A percentile compares a stretch with the other conserved stretches of the same genome.
phyloP scores from a whole-genome alignment of 2,113 vertebrate species.

The Anoplopoma fimbria region DNA sequence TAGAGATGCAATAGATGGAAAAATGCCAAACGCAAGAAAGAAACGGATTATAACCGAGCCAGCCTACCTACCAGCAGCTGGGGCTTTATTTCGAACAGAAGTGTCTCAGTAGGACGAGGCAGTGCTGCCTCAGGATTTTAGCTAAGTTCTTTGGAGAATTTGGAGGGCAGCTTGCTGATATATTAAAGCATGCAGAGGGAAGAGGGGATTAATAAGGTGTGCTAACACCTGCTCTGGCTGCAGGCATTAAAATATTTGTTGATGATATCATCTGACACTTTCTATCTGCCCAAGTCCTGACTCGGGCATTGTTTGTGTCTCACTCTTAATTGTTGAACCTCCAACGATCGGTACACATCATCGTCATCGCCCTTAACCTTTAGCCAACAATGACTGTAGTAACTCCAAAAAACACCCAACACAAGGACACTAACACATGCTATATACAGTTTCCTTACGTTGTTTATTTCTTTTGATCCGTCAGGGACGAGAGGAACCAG shows the following conservation, averaged over 20 bases:
- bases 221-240: conserved; percentile 16
- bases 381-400: not conserved
- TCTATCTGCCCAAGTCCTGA: not conserved
- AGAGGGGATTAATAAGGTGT: not conserved
- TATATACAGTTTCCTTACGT: too few species aligned
- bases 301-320: conserved; percentile 8
- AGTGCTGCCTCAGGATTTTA: not conserved
- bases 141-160: not conserved
- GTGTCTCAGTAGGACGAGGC: not conserved
- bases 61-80: not conserved
- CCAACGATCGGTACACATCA: not conserved
- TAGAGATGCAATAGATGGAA: not conserved
- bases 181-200: not conserved
- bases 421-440: not conserved
- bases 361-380: not conserved
- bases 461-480: not conserved
- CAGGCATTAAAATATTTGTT: not conserved
- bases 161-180: not conserved
- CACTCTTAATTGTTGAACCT: not conserved
- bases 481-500: conserved; percentile 97
- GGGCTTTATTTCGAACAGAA: not conserved
- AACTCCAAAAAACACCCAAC: not conserved
- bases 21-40: not conserved
- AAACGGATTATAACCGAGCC: not conserved
- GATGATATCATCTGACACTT: conserved; percentile 7